Evolutionary conservation across 1,140 invertebrate genomes (phyloP).

Genomic region (Drosophila eugracilis): DNA sequence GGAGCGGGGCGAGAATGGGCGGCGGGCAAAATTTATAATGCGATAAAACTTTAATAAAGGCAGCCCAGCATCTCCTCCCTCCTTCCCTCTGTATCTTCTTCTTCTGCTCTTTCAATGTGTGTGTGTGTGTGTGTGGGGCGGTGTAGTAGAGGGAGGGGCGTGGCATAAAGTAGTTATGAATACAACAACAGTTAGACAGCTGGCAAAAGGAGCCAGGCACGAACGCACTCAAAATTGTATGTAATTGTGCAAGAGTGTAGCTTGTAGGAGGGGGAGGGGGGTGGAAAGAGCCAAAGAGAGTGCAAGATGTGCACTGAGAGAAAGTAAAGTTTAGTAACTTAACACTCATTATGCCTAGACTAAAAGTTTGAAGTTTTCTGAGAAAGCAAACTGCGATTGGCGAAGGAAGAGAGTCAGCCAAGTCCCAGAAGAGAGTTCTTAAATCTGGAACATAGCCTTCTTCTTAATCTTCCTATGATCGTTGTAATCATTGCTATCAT

Average conservation of each 20-base stretch:
- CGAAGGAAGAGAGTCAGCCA: no score
- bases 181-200: constrained; percentile 73
- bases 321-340: no score
- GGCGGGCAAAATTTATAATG: constrained; percentile 72
- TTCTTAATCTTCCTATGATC: no score
- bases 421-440: no score
- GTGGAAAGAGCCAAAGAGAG: background rate
- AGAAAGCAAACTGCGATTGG: no score
- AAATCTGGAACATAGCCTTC: no score
- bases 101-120: background rate
- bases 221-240: constrained; percentile 81
- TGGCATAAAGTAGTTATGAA: constrained; percentile 80
- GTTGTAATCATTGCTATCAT: no score
- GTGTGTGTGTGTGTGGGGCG: background rate
- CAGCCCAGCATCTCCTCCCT: constrained; percentile 35
- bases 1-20: constrained; percentile 20
- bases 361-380: no score
- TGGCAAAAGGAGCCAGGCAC: constrained; percentile 57
- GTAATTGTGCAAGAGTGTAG: constrained; percentile 79
- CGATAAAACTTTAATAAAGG: constrained; percentile 84
- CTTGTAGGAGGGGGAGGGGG: background rate
- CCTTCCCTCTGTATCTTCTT: background rate
- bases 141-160: no score
- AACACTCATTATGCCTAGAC: no score
- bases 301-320: constrained; percentile 28